Conservation (phyloP, 2,797 vertebrate genomes). For the Numenius phaeopus region DNA sequence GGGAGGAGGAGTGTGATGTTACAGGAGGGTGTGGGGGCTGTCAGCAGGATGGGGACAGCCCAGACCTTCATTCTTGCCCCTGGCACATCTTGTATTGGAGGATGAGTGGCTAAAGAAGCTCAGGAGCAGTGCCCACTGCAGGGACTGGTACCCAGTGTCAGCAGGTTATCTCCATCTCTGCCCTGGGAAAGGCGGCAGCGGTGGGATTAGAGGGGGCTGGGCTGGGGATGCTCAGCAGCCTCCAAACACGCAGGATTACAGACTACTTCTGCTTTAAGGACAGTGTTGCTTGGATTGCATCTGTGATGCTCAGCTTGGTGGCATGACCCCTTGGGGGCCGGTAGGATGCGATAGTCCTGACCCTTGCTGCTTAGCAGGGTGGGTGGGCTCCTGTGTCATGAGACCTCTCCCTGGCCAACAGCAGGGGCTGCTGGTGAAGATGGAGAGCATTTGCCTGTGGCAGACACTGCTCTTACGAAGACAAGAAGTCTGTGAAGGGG, state of each 20-base stretch:
- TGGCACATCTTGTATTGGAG: neutral
- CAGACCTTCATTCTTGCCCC: neutral
- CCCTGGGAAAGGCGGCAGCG: neutral
- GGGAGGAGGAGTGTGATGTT: neutral
- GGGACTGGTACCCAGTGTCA: neutral
- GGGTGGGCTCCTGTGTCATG: neutral
- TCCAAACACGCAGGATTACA: neutral
- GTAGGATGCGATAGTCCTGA: neutral
- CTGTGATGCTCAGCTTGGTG: neutral
- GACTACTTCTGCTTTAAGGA: neutral
- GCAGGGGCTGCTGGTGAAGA: neutral
- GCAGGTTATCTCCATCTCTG: neutral
- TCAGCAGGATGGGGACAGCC: neutral
- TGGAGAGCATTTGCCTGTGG: neutral
- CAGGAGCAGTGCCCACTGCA: neutral
- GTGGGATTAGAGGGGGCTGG: neutral
- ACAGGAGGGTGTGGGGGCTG: neutral
- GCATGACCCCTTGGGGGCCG: neutral
- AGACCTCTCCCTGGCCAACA: neutral
- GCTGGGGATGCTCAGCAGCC: neutral
- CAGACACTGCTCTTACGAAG: rapidly evolving
- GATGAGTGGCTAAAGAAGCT: neutral
- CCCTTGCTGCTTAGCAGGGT: neutral
- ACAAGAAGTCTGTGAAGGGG: neutral
- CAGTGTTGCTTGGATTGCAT: neutral